These are phyloP conservation scores for Psylliodes chrysocephalus DNA, from an alignment of 2,888 invertebrate species.

Conservation along the genomic window DNA sequence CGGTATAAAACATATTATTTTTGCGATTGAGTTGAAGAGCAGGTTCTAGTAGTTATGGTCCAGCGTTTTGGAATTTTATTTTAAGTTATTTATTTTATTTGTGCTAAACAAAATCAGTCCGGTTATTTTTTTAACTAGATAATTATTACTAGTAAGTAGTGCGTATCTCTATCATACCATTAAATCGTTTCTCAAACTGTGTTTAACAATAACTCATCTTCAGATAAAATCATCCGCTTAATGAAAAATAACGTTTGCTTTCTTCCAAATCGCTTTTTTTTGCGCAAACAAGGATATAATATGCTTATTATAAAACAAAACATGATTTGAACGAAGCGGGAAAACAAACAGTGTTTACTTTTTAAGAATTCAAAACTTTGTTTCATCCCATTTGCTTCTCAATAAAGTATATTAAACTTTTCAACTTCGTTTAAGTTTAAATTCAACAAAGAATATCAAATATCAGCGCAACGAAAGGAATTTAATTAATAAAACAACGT, in stretches of 20 bases:
- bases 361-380: constrained; percentile 16
- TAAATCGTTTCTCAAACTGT: too few species aligned
- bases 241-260: not conserved
- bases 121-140: too few species aligned
- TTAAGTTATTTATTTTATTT: too few species aligned
- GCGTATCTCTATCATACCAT: too few species aligned
- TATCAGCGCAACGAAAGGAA: constrained; percentile 11
- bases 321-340: not conserved
- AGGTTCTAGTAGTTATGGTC: too few species aligned
- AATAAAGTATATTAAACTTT: constrained; percentile 11
- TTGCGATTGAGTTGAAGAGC: too few species aligned
- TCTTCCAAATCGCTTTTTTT: not conserved
- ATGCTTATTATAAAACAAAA: constrained; percentile 6
- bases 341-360: constrained; percentile 6
- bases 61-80: too few species aligned
- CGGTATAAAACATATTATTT: too few species aligned
- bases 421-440: constrained; percentile 13
- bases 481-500: constrained; percentile 16
- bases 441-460: constrained; percentile 20
- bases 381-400: constrained; percentile 2
- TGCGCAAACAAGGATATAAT: not conserved
- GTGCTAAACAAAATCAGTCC: too few species aligned
- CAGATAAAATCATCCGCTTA: too few species aligned
- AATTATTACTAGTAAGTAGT: too few species aligned
- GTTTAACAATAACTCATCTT: too few species aligned